Conservation (phyloP, 2,888 invertebrate species). For the Andrena hattorfiana region DNA sequence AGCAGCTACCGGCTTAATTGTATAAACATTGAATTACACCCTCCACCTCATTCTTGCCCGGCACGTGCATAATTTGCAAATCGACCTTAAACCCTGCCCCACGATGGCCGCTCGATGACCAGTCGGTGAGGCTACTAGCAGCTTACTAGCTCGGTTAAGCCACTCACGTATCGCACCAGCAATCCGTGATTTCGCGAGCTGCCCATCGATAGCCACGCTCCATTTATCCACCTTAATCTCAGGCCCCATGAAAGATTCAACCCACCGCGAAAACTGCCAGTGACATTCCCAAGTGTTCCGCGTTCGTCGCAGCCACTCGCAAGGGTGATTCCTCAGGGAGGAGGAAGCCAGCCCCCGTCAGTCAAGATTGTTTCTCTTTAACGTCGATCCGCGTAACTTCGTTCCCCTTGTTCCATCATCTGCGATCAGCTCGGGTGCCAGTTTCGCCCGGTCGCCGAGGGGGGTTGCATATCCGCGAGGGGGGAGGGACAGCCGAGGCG, state of each 20-base stretch:
- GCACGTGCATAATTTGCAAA: constrained; percentile 62
- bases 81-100: constrained; percentile 43
- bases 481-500: background rate
- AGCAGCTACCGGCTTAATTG: constrained; percentile 80
- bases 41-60: constrained; percentile 65
- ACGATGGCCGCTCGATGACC: constrained; percentile 13
- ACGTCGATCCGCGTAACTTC: constrained; percentile 61
- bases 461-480: constrained; percentile 31
- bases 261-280: background rate
- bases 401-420: constrained; percentile 54
- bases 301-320: background rate
- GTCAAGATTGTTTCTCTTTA: constrained; percentile 61
- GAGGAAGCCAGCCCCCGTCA: constrained; percentile 1
- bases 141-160: too few species aligned
- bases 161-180: too few species aligned
- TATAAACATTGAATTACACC: constrained; percentile 83
- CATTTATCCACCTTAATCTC: too few species aligned
- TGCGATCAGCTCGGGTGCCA: constrained; percentile 39
- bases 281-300: background rate
- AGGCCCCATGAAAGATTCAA: background rate
- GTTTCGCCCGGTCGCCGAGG: constrained; percentile 36
- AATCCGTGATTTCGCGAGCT: too few species aligned
- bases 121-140: background rate
- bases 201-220: too few species aligned
- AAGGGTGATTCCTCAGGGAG: constrained; percentile 2